Conservation (phyloP, 2,797 vertebrate genomes). For the Cichlasoma orientale region DNA sequence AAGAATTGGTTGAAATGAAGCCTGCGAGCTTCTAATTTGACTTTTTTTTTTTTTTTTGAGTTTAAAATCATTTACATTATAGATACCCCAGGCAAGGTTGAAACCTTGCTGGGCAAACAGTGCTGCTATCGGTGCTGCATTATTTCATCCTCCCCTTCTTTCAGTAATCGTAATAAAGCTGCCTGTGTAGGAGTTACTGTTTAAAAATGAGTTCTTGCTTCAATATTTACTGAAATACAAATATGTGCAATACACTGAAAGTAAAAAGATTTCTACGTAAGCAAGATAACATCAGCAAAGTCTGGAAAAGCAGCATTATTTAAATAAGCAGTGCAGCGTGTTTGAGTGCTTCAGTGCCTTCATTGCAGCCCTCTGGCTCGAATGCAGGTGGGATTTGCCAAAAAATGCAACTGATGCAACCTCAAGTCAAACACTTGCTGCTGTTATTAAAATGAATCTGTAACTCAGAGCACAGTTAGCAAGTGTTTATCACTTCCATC, state of each 20-base stretch:
- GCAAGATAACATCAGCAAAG: neutral
- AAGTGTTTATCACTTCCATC: too few relatives aligned
- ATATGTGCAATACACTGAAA: too few relatives aligned
- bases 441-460: neutral
- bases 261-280: neutral
- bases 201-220: neutral
- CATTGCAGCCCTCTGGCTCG: neutral
- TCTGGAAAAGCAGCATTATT: neutral
- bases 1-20: neutral
- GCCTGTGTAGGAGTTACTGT: neutral
- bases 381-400: neutral
- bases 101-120: neutral
- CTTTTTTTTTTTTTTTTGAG: neutral
- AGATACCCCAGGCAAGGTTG: neutral
- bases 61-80: too few relatives aligned
- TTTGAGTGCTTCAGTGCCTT: neutral
- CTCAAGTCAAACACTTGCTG: neutral
- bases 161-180: neutral
- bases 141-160: neutral
- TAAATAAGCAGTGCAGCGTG: neutral
- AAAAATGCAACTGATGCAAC: fast-evolving
- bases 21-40: neutral
- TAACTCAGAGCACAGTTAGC: too few relatives aligned
- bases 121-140: neutral
- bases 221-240: too few relatives aligned